These are phyloP conservation scores for Pseudorasbora parva DNA, from an alignment of 2,113 vertebrate genomes.

Conservation along the genomic window DNA sequence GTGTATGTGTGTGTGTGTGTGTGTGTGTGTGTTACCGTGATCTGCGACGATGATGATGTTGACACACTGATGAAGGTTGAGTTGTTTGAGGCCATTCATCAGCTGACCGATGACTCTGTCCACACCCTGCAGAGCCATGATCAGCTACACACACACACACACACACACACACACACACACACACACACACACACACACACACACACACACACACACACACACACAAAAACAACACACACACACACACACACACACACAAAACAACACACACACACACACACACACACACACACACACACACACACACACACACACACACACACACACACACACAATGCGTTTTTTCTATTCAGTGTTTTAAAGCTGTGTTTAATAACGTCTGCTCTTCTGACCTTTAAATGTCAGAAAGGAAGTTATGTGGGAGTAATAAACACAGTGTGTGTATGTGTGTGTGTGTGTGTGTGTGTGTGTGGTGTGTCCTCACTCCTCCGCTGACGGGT, in stretches of 20 bases:
- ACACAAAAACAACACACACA: not conserved
- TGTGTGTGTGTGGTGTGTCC: not conserved
- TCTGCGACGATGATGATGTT: constrained; percentile 79
- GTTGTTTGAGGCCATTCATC: constrained; percentile 79
- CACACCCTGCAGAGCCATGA: constrained; percentile 68
- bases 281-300: not conserved
- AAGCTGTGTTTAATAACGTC: not conserved
- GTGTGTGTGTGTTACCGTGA: constrained; percentile 69
- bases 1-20: not conserved
- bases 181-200: not conserved
- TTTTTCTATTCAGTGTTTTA: not conserved
- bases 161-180: not conserved
- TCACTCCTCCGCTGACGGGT: constrained; percentile 84
- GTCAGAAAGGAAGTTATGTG: not conserved
- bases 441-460: not conserved
- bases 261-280: constrained; percentile 1
- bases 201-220: not conserved
- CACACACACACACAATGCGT: not conserved
- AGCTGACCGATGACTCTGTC: constrained; percentile 74
- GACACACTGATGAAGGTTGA: constrained; percentile 74
- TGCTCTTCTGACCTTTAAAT: not conserved
- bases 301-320: not conserved
- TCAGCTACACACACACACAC: constrained; percentile 62
- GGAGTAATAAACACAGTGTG: not conserved
- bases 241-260: not conserved